Evolutionary conservation across 1,140 invertebrate genomes (phyloP).

Genomic region (Diploscapter pachys): DNA sequence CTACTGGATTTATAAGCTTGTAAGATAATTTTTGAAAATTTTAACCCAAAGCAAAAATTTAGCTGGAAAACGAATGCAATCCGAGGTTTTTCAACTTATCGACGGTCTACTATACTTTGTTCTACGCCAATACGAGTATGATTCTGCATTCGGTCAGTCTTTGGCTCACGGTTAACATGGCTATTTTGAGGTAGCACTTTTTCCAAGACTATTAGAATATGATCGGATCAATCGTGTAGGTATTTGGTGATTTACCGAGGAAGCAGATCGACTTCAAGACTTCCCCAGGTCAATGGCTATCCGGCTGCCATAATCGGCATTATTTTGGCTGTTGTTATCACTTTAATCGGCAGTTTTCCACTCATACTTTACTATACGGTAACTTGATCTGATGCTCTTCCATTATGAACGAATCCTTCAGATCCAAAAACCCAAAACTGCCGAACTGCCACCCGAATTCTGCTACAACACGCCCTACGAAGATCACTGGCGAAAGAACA

Average conservation of each 20-base stretch:
- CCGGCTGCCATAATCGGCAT: slow-evolving; percentile 45
- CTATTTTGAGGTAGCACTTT: slow-evolving; percentile 43
- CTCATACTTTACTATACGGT: slow-evolving; percentile 53
- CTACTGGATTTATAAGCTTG: slow-evolving; percentile 54
- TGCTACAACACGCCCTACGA: too few species aligned
- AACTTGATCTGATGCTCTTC: slow-evolving; percentile 9
- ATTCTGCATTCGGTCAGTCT: slow-evolving; percentile 50
- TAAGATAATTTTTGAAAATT: slow-evolving; percentile 10
- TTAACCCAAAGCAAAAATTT: slow-evolving; percentile 2
- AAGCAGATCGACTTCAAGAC: slow-evolving; percentile 9
- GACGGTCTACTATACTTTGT: slow-evolving; percentile 55
- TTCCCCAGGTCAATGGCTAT: slow-evolving; percentile 23
- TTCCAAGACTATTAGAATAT: slow-evolving; percentile 1
- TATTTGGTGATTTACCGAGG: slow-evolving; percentile 33
- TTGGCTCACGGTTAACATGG: slow-evolving; percentile 56
- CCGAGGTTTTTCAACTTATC: slow-evolving; percentile 50
- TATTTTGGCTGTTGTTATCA: slow-evolving; percentile 45
- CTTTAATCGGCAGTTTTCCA: slow-evolving; percentile 47
- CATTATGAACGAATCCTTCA: too few species aligned
- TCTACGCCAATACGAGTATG: slow-evolving; percentile 52
- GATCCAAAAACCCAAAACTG: slow-evolving; percentile 36
- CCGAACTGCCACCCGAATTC: slow-evolving; percentile 14
- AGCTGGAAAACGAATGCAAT: slow-evolving; percentile 51
- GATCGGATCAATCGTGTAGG: slow-evolving; percentile 10
- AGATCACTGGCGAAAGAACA: slow-evolving; percentile 8